Evolutionary conservation across 1,140 invertebrate genomes (phyloP).

Genomic region (Steinernema khuongi): DNA sequence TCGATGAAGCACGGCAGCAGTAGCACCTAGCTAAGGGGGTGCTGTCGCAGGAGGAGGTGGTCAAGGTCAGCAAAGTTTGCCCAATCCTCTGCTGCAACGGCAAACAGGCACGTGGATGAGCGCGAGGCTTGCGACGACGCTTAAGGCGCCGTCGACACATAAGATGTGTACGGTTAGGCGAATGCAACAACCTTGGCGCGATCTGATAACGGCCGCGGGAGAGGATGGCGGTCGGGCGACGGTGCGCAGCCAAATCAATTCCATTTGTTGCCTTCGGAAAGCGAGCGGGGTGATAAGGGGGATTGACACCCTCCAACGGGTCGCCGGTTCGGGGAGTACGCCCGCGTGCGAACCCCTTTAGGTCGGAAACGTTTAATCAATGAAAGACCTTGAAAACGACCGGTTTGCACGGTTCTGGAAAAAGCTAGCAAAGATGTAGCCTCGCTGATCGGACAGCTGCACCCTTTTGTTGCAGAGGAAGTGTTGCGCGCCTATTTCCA

Average conservation of each 20-base stretch:
- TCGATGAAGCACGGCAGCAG: not conserved
- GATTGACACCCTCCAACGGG: not conserved
- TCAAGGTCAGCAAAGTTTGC: not conserved
- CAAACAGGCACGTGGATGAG: not conserved
- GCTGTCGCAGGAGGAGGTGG: not conserved
- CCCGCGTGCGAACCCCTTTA: too few relatives aligned
- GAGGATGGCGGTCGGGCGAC: not conserved
- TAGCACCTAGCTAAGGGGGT: not conserved
- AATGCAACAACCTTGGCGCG: conserved; percentile 16
- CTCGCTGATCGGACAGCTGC: too few relatives aligned
- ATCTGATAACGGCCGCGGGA: not conserved
- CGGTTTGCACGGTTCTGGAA: too few relatives aligned
- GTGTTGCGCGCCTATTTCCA: too few relatives aligned
- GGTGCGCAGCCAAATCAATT: not conserved
- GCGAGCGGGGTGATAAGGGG: not conserved
- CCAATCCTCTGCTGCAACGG: not conserved
- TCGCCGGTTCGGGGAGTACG: too few relatives aligned
- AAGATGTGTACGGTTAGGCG: not conserved
- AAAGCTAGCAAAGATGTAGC: too few relatives aligned
- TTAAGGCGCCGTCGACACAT: not conserved
- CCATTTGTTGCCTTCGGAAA: not conserved
- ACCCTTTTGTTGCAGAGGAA: too few relatives aligned
- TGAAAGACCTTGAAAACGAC: too few relatives aligned
- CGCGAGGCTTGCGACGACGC: not conserved
- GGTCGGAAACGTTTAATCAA: too few relatives aligned